Evolutionary conservation across 1,140 invertebrate species (phyloP).

Genomic region (Papilio xuthus): DNA sequence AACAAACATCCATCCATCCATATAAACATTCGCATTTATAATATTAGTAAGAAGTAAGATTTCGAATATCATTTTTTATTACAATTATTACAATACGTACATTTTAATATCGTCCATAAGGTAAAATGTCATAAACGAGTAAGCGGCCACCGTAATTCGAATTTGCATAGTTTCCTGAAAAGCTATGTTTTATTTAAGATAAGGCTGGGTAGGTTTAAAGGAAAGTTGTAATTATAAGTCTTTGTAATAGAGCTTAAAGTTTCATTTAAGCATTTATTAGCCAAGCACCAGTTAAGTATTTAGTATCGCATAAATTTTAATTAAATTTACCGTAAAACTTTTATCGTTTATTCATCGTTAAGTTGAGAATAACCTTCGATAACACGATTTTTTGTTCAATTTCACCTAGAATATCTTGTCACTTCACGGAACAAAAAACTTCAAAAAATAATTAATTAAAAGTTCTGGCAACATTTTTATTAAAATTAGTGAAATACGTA

Average conservation of each 20-base stretch:
- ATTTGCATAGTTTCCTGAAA: not conserved
- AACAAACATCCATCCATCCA: no score
- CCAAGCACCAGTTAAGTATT: conserved; percentile 3
- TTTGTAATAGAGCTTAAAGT: not conserved
- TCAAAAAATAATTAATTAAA: no score
- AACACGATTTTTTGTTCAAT: not conserved
- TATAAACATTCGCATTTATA: no score
- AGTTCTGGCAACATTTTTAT: no score
- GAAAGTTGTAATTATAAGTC: conserved; percentile 17
- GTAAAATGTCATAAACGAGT: no score
- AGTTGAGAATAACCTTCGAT: not conserved
- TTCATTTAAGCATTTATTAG: not conserved
- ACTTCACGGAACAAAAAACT: no score
- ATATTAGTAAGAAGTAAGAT: no score
- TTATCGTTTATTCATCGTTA: not conserved
- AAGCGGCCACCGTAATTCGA: no score
- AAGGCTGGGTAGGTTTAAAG: not conserved
- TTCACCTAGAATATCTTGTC: not conserved
- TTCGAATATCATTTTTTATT: no score
- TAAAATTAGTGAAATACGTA: not conserved
- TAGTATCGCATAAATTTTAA: not conserved
- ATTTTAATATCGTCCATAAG: no score
- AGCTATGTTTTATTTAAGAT: not conserved
- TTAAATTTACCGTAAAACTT: conserved; percentile 4
- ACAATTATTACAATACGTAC: no score